phyloP scores from a whole-genome alignment of 2,888 invertebrate species.

The Rhagophthalmus giganteus region DNA sequence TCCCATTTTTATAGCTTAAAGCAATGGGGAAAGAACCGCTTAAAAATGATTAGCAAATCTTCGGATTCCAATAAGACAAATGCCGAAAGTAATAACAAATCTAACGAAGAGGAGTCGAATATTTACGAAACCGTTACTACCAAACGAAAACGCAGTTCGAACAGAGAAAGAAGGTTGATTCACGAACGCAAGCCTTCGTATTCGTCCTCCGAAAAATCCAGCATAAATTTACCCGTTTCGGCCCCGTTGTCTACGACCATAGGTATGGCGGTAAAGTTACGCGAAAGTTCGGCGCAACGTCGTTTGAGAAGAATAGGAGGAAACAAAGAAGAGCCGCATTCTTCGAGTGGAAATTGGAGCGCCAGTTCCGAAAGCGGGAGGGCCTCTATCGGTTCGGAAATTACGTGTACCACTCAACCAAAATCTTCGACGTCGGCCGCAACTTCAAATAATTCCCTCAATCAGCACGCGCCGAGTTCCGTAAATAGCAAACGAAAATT shows the following conservation, averaged over 20 bases:
- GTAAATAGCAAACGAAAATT: conserved; percentile 66
- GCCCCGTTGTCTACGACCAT: conserved; percentile 62
- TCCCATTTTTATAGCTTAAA: conserved; percentile 80
- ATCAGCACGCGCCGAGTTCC: conserved; percentile 67
- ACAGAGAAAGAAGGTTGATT: conserved; percentile 66
- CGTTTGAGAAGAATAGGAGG: conserved; percentile 69
- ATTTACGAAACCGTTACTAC: conserved; percentile 69
- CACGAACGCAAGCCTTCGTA: conserved; percentile 75
- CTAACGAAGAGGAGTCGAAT: conserved; percentile 66
- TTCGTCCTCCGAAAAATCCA: conserved; percentile 73
- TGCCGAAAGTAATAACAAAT: conserved; percentile 56
- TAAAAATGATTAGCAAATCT: conserved; percentile 72
- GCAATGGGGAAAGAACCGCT: conserved; percentile 81
- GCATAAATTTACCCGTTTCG: conserved; percentile 62
- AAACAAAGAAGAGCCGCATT: conserved; percentile 79
- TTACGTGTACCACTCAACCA: conserved; percentile 71
- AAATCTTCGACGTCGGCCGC: conserved; percentile 71
- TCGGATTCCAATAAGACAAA: conserved; percentile 58
- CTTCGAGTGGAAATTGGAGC: conserved; percentile 93
- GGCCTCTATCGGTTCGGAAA: conserved; percentile 83
- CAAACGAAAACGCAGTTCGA: conserved; percentile 63
- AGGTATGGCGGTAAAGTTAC: conserved; percentile 70
- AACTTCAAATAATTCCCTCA: conserved; percentile 71
- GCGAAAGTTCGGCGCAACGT: conserved; percentile 73
- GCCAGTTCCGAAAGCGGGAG: conserved; percentile 88